Evolutionary conservation across 2,888 invertebrate species (phyloP), one percentile per base, ranked within the genome.

Genomic region (Uropetala carovei): DNA sequence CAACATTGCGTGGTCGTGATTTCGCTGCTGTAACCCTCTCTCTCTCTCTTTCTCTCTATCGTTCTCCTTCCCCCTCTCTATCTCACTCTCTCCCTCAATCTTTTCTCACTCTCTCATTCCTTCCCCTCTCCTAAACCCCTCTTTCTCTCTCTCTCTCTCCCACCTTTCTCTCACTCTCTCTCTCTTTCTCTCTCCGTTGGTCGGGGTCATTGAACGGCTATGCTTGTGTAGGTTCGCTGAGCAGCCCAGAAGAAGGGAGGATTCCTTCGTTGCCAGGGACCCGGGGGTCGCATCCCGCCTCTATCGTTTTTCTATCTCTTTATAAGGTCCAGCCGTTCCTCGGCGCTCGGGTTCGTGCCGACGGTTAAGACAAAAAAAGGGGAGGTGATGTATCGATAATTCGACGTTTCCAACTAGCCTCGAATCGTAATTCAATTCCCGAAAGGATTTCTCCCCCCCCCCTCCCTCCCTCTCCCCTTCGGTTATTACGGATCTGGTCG

Each of bases 161-260:
- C 56, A 5, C 83, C 83, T n/a, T 4, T 18, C 60, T 16, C 9
- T 60, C 60, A 8, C 22, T n/a, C 22, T 58, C 27, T 85, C 58
- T 27, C 85, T 18, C 60, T 60, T 30, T 18, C 59, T 30, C 59
- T 86, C 27, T 30, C 86, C 27, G 14, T 30, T 30, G 27, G 59
- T 60, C 30, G 86, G 57, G 86, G 86, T 86, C 86, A 86, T 59
- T 30, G 86, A 86, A 86, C 86, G 86, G 86, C 86, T 86, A 86
- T 60, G 86, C 86, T 86, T 86, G 22, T 60, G 86, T 86, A 60
- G 86, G 86, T 86, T 86, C 86, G 86, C 86, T 60, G 86, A 86
- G 86, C 86, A 86, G 86, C 86, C 58, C 22, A 58, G 58, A 57
- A 58, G 58, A 85, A 22, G 58, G 60, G 86, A 86, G 60, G 60